Percentiles rank a stretch among this genome's conserved stretches.
Evolutionary conservation across 2,888 invertebrate species (phyloP).

Genomic region (Aspidiotus destructor): DNA sequence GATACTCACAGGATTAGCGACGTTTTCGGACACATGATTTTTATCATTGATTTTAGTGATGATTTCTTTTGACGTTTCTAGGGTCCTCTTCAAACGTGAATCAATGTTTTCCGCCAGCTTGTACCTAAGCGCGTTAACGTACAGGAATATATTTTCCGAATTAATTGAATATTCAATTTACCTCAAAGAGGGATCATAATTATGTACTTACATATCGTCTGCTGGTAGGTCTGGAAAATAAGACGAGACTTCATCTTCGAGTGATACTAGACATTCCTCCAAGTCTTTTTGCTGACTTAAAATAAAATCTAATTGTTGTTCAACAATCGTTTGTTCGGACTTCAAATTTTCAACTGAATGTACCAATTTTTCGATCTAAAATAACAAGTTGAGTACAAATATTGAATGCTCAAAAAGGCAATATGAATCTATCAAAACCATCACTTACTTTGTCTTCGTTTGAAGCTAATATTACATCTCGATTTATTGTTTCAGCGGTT

Average conservation of each 20-base stretch:
- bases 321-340: slow-evolving; percentile 21
- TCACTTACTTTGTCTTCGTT: slow-evolving; percentile 22
- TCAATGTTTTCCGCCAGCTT: slow-evolving; percentile 27
- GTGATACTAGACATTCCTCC: slow-evolving; percentile 17
- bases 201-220: slow-evolving; percentile 22
- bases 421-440: neutral
- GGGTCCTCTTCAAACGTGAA: slow-evolving; percentile 17
- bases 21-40: slow-evolving; percentile 22
- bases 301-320: slow-evolving; percentile 27
- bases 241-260: slow-evolving; percentile 27
- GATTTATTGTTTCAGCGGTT: slow-evolving; percentile 19
- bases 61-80: slow-evolving; percentile 28
- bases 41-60: slow-evolving; percentile 28
- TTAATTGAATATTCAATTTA: too few relatives aligned
- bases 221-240: slow-evolving; percentile 26
- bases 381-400: neutral
- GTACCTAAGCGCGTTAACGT: neutral
- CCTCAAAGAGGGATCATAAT: neutral
- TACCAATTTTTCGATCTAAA: slow-evolving; percentile 23
- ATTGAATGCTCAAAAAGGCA: neutral
- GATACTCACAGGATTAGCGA: slow-evolving; percentile 20
- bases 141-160: too few relatives aligned
- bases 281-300: slow-evolving; percentile 29
- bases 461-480: slow-evolving; percentile 16
- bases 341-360: slow-evolving; percentile 19